These are phyloP conservation scores for Drosophila meridionalis DNA, from an alignment of 2,888 invertebrate species.

Conservation along the genomic window DNA sequence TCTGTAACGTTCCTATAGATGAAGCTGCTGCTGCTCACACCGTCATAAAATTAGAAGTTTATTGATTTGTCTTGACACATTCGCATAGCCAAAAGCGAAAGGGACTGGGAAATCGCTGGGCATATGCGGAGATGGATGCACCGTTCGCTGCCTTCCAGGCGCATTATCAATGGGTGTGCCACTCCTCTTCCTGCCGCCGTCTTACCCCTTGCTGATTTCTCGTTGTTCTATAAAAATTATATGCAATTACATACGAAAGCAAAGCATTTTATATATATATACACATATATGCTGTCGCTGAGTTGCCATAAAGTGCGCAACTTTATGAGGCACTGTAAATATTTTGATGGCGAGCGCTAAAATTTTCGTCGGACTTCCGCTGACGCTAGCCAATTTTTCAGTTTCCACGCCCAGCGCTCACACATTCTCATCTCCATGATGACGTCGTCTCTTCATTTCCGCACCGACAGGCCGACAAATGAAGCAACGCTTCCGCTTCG, in stretches of 20 bases:
- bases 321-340: conserved; percentile 74
- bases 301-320: conserved; percentile 63
- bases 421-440: conserved; percentile 5
- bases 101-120: conserved; percentile 23
- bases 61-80: conserved; percentile 84
- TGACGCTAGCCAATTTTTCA: conserved; percentile 56
- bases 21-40: conserved; percentile 29
- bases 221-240: conserved; percentile 75
- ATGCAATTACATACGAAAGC: conserved; percentile 65
- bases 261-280: conserved; percentile 1
- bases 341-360: conserved; percentile 69
- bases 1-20: conserved; percentile 39
- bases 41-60: conserved; percentile 83
- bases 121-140: conserved; percentile 56
- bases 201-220: conserved; percentile 72
- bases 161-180: conserved; percentile 70
- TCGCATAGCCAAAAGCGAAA: conserved; percentile 43
- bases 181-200: conserved; percentile 13
- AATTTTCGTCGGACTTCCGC: conserved; percentile 49
- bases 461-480: conserved; percentile 33
- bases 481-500: conserved; percentile 48
- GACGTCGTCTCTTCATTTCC: conserved; percentile 38
- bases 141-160: conserved; percentile 22
- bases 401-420: conserved; percentile 25
- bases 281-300: conserved; percentile 11